These are phyloP conservation scores for Ameiurus melas DNA, from an alignment of 2,113 vertebrate genomes.

Conservation along the genomic window DNA sequence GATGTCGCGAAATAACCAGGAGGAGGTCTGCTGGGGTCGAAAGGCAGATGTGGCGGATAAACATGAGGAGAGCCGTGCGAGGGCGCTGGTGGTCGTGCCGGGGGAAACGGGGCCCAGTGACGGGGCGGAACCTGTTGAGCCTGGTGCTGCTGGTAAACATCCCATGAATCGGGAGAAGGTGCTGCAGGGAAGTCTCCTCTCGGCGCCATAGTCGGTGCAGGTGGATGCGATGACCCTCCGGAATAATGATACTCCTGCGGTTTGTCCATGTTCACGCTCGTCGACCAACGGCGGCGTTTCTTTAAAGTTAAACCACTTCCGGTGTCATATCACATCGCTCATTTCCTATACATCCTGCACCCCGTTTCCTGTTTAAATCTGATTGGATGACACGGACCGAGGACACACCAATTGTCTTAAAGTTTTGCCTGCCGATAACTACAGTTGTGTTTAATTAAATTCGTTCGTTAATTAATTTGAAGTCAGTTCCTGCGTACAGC, in stretches of 20 bases:
- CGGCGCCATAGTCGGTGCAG: neutral
- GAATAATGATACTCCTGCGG: neutral
- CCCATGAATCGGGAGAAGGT: slow-evolving; percentile 12
- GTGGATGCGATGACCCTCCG: neutral
- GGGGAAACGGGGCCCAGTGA: slow-evolving; percentile 29
- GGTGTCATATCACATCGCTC: neutral
- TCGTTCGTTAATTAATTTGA: neutral
- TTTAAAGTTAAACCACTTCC: neutral
- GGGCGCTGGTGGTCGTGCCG: neutral
- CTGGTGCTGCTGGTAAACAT: slow-evolving; percentile 33
- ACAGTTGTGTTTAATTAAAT: neutral
- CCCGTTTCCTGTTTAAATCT: neutral
- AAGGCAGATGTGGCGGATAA: slow-evolving; percentile 44
- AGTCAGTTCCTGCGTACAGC: neutral
- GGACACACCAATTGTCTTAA: too few relatives aligned
- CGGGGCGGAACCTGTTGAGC: neutral
- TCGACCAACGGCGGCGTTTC: neutral
- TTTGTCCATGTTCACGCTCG: neutral
- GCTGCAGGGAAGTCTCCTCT: neutral
- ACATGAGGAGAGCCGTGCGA: neutral
- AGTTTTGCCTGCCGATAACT: neutral
- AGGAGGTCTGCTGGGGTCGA: slow-evolving; percentile 61
- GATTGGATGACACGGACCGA: neutral
- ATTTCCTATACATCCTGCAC: neutral
- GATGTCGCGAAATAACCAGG: slow-evolving; percentile 47